phyloP scores from a whole-genome alignment of 2,797 vertebrate genomes.

The Pseudotriccus pelzelni region DNA sequence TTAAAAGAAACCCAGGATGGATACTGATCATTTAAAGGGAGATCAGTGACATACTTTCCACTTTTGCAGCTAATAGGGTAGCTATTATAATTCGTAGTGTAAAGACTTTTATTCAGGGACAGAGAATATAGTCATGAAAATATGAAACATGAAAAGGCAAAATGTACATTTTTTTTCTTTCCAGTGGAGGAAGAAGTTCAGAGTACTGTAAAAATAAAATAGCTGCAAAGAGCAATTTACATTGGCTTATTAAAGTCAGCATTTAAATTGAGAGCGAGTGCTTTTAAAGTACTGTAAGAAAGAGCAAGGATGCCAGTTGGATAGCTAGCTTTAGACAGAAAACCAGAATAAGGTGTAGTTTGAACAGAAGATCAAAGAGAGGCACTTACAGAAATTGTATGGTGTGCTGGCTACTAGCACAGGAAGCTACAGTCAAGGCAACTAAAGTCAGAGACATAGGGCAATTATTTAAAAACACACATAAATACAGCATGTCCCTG shows the following conservation, averaged over 20 bases:
- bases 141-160: background rate
- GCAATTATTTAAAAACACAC: conserved; percentile 23
- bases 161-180: background rate
- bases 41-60: background rate
- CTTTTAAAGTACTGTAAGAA: background rate
- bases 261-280: background rate
- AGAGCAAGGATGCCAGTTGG: background rate
- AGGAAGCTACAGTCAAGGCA: conserved; percentile 4
- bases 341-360: conserved; percentile 27
- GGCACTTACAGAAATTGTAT: background rate
- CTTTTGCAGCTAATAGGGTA: background rate
- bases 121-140: background rate
- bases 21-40: background rate
- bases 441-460: background rate
- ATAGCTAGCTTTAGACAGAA: conserved; percentile 1
- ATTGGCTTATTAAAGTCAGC: background rate
- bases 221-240: background rate
- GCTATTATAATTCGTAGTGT: background rate
- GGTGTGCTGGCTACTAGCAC: background rate
- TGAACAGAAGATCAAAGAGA: conserved; percentile 16
- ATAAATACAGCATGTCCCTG: conserved; percentile 21
- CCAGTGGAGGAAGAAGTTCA: background rate
- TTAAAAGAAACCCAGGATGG: background rate
- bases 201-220: conserved; percentile 13
- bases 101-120: background rate